Evolutionary conservation across 2,113 vertebrate species (phyloP).

Genomic region (Ammodramus savannarum): DNA sequence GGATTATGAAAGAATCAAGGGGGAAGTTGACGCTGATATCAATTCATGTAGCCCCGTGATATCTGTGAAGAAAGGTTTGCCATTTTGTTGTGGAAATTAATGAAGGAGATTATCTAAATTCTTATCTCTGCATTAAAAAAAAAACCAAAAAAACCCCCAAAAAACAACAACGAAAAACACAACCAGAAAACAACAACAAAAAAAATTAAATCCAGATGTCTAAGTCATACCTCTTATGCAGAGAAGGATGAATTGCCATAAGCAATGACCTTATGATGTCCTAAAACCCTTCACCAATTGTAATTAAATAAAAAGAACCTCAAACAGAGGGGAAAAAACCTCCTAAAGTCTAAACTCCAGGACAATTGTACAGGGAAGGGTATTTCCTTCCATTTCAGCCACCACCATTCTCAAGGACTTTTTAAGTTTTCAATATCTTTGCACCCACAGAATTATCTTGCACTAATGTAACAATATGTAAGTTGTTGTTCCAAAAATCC

Average conservation of each 20-base stretch:
- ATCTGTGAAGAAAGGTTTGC: not conserved
- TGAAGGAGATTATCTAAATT: not conserved
- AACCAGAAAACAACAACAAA: not conserved
- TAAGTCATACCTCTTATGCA: not conserved
- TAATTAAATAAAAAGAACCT: not conserved
- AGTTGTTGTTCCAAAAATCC: constrained; percentile 1
- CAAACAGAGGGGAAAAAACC: accelerated
- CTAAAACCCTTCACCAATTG: not conserved
- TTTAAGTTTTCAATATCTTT: not conserved
- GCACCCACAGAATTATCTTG: not conserved
- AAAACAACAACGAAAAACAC: too few relatives aligned
- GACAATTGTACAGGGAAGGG: not conserved
- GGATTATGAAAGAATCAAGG: not conserved
- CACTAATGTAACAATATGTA: not conserved
- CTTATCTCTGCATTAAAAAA: not conserved
- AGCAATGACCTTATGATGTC: not conserved
- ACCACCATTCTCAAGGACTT: not conserved
- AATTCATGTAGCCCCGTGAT: not conserved
- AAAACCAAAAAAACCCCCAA: not conserved
- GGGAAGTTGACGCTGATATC: not conserved
- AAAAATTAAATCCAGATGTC: not conserved
- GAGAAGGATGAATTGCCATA: not conserved
- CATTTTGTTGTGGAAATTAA: not conserved
- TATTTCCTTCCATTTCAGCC: not conserved
- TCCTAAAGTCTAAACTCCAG: not conserved